These are phyloP conservation scores for Chelon labrosus DNA, from an alignment of 2,797 vertebrate genomes.

Conservation along the genomic window DNA sequence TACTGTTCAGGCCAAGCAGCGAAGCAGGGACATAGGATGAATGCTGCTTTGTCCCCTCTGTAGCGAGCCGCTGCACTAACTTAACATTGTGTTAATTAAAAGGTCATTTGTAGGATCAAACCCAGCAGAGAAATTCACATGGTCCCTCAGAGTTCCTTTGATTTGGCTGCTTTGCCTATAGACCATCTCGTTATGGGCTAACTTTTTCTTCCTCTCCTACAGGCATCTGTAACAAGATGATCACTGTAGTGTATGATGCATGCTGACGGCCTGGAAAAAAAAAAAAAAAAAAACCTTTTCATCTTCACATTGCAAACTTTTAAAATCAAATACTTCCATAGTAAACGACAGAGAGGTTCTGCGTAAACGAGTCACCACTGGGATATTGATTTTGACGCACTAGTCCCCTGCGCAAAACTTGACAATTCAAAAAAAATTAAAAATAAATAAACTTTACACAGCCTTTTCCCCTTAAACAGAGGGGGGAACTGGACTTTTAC, in stretches of 20 bases:
- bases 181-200: slow-evolving; percentile 54
- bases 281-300: neutral
- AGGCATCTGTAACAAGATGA: slow-evolving; percentile 66
- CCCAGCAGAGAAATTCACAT: slow-evolving; percentile 82
- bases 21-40: slow-evolving; percentile 80
- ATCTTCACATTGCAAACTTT: slow-evolving; percentile 51
- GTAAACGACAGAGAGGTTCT: neutral
- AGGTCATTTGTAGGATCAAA: slow-evolving; percentile 88
- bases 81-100: slow-evolving; percentile 89
- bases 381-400: slow-evolving; percentile 22
- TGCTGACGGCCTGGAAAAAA: slow-evolving; percentile 26
- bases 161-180: slow-evolving; percentile 63
- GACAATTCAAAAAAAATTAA: neutral
- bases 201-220: slow-evolving; percentile 22
- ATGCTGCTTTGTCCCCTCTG: slow-evolving; percentile 83
- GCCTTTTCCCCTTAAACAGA: neutral
- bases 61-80: slow-evolving; percentile 83
- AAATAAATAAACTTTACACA: neutral
- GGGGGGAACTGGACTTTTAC: neutral
- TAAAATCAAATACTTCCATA: slow-evolving; percentile 17
- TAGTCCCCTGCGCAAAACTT: neutral
- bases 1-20: slow-evolving; percentile 79
- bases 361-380: slow-evolving; percentile 4
- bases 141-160: slow-evolving; percentile 79
- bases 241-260: slow-evolving; percentile 54